Conservation (phyloP, 2,797 vertebrate species). For the Sciurus vulgaris region DNA sequence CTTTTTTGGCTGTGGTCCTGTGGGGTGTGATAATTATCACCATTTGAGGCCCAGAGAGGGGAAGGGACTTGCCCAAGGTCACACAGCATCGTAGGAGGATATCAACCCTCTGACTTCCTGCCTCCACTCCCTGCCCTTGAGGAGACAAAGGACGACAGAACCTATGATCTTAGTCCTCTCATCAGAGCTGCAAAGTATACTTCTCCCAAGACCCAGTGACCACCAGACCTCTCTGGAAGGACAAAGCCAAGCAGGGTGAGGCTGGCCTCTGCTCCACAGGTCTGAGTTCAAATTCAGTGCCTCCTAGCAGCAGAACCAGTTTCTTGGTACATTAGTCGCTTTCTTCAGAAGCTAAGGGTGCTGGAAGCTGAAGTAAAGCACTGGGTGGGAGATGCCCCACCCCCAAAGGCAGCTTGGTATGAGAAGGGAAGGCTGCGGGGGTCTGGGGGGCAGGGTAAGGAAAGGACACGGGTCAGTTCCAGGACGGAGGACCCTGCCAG, state of each 20-base stretch:
- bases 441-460: neutral
- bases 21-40: constrained; percentile 13
- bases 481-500: neutral
- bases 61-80: constrained; percentile 74
- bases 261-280: neutral
- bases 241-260: neutral
- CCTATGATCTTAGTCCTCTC: neutral
- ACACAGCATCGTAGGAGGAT: constrained; percentile 24
- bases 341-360: neutral
- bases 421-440: neutral
- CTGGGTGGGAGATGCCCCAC: neutral
- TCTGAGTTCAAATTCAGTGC: neutral
- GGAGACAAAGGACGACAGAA: neutral
- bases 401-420: neutral
- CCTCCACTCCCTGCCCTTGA: constrained; percentile 41
- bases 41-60: constrained; percentile 50
- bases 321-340: neutral
- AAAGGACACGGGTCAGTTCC: neutral
- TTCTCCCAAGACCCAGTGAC: neutral
- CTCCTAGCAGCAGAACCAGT: neutral
- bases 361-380: neutral
- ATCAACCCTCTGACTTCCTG: constrained; percentile 32
- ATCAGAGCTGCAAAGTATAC: neutral
- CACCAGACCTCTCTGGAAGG: neutral
- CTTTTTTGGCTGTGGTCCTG: neutral